These are phyloP conservation scores for Lagopus leucura DNA, from an alignment of 2,113 vertebrate genomes.

Conservation along the genomic window DNA sequence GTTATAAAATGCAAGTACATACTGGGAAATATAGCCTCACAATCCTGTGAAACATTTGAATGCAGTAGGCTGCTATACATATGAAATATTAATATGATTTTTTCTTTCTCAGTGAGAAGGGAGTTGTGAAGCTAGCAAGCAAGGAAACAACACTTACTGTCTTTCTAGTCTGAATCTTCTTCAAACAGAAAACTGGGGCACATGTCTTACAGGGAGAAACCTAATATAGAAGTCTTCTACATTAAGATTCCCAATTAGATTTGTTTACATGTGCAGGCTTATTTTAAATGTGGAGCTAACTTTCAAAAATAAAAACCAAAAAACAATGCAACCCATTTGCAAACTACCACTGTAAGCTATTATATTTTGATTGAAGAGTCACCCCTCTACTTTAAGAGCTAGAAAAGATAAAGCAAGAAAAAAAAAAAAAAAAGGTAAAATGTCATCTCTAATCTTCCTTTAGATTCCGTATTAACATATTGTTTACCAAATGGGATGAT, in stretches of 20 bases:
- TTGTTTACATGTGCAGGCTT: background rate
- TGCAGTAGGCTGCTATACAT: background rate
- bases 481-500: background rate
- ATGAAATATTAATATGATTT: background rate
- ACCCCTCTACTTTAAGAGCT: background rate
- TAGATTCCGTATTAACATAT: background rate
- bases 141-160: background rate
- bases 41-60: background rate
- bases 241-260: background rate
- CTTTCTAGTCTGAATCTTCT: background rate
- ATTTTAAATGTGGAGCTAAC: background rate
- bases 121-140: background rate
- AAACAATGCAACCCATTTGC: background rate
- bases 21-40: background rate
- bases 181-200: background rate
- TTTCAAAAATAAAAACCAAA: background rate
- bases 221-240: background rate
- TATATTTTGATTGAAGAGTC: background rate
- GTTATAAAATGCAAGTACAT: background rate
- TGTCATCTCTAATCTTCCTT: background rate
- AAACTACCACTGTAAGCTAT: background rate
- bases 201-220: background rate
- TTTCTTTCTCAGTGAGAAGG: background rate
- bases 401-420: background rate
- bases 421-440: background rate